phyloP scores from a whole-genome alignment of 2,888 invertebrate species.

The Conomelus anceps region DNA sequence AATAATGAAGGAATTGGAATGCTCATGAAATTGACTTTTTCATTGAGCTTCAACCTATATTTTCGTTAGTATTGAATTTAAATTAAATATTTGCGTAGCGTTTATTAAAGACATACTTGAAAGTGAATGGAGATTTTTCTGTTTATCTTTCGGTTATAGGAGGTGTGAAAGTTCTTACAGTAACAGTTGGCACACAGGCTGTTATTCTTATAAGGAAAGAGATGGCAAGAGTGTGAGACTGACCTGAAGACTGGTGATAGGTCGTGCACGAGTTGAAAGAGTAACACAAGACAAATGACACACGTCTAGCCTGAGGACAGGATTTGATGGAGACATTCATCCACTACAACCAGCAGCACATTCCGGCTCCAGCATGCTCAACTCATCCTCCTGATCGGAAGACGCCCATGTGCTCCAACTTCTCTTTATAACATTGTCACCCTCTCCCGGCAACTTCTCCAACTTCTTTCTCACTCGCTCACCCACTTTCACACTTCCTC shows the following conservation, averaged over 20 bases:
- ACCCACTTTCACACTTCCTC: too few species aligned
- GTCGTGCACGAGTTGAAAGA: not conserved
- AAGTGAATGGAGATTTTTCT: not conserved
- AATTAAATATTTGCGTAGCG: too few species aligned
- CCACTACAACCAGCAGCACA: not conserved
- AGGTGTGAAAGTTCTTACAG: not conserved
- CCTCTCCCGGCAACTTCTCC: not conserved
- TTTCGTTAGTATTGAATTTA: too few species aligned
- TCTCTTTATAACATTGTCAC: not conserved
- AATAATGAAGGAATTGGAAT: too few species aligned
- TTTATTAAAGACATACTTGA: too few species aligned
- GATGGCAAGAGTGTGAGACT: not conserved
- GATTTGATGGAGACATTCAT: slow-evolving; percentile 5
- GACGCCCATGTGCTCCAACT: too few species aligned
- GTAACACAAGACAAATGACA: slow-evolving; percentile 1
- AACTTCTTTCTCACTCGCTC: not conserved
- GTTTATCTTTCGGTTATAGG: too few species aligned
- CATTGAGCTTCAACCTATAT: too few species aligned
- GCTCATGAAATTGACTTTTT: too few species aligned
- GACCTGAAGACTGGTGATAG: not conserved
- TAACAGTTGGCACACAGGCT: not conserved
- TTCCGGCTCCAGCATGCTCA: too few species aligned
- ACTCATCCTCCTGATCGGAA: not conserved
- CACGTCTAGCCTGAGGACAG: not conserved
- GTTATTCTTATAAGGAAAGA: too few species aligned